Percentiles rank a stretch among this genome's conserved stretches.
Conservation (phyloP, 2,888 invertebrate genomes). For the Drosophila hawaiiensis region DNA sequence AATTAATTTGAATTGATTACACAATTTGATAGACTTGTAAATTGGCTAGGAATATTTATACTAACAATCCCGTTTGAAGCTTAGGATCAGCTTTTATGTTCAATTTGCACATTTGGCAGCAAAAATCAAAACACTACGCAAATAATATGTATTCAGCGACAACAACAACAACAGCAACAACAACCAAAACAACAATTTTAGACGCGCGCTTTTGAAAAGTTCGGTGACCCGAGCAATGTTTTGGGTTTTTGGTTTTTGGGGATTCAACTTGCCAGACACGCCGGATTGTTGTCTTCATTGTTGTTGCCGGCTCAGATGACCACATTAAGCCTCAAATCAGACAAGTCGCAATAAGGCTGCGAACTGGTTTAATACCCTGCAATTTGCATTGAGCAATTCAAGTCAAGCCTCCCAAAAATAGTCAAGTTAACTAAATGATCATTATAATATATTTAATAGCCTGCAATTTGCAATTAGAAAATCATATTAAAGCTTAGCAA, state of each 20-base stretch:
- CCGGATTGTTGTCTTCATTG: conserved; percentile 51
- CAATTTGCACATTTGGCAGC: conserved; percentile 63
- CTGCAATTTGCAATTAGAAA: neutral
- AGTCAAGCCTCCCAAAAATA: neutral
- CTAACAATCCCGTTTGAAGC: conserved; percentile 50
- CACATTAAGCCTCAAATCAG: conserved; percentile 56
- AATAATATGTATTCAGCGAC: conserved; percentile 36
- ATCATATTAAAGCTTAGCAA: neutral
- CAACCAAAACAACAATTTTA: conserved; percentile 57
- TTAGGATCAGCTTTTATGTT: conserved; percentile 30
- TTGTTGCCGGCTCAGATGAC: conserved; percentile 65
- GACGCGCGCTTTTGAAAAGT: conserved; percentile 63
- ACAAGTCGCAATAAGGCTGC: neutral
- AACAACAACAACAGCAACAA: conserved; percentile 44
- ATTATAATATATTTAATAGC: neutral
- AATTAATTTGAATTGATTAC: conserved; percentile 37
- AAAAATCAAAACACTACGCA: conserved; percentile 46
- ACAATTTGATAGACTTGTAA: conserved; percentile 39
- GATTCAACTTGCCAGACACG: conserved; percentile 68
- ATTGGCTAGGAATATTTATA: conserved; percentile 48
- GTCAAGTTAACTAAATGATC: neutral
- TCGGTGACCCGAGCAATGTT: conserved; percentile 78
- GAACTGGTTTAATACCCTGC: conserved; percentile 30
- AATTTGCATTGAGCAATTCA: neutral
- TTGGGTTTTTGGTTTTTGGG: conserved; percentile 65